A percentile compares a stretch with the other conserved stretches of the same genome.
Conservation (phyloP, 2,797 vertebrate species). For the Microctenopoma stevenorrisi region DNA sequence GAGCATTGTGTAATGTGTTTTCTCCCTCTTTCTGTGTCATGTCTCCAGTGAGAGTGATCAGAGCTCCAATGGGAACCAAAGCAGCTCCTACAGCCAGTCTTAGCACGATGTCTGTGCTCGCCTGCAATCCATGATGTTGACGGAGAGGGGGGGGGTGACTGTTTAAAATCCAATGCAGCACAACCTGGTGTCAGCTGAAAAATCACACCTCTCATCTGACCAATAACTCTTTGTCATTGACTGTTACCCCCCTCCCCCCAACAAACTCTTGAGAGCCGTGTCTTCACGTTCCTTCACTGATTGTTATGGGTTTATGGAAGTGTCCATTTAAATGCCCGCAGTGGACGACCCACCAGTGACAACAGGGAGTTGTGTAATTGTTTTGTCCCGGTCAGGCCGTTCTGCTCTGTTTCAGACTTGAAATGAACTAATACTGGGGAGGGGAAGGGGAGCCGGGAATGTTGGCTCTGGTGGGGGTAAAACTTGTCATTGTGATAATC, state of each 20-base stretch:
- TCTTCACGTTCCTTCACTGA: slow-evolving; percentile 33
- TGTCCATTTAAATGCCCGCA: slow-evolving; percentile 2
- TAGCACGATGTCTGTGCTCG: slow-evolving; percentile 71
- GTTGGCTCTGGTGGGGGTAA: slow-evolving; percentile 8
- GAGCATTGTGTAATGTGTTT: background rate
- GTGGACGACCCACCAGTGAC: background rate
- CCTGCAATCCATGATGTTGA: slow-evolving; percentile 19
- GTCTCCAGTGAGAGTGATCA: slow-evolving; percentile 94
- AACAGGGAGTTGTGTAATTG: background rate
- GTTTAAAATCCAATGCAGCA: slow-evolving; percentile 18
- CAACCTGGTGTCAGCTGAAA: slow-evolving; percentile 21
- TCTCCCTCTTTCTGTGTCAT: slow-evolving; percentile 9
- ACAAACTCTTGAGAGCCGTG: slow-evolving; percentile 11
- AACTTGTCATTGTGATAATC: slow-evolving; percentile 65
- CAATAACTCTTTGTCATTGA: slow-evolving; percentile 22
- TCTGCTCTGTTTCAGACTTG: slow-evolving; percentile 48
- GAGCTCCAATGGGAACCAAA: slow-evolving; percentile 98
- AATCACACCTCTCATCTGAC: slow-evolving; percentile 14
- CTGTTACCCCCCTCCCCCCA: background rate
- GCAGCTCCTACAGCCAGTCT: slow-evolving; percentile 97
- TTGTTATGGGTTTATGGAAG: slow-evolving; percentile 22
- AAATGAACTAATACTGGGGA: slow-evolving; percentile 42
- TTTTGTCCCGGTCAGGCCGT: slow-evolving; percentile 2
- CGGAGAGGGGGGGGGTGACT: slow-evolving; percentile 17
- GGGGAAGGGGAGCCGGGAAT: background rate